Percentiles rank a stretch among this genome's conserved stretches.
Evolutionary conservation across 2,888 invertebrate genomes (phyloP).

Genomic region (Phalera bucephala): DNA sequence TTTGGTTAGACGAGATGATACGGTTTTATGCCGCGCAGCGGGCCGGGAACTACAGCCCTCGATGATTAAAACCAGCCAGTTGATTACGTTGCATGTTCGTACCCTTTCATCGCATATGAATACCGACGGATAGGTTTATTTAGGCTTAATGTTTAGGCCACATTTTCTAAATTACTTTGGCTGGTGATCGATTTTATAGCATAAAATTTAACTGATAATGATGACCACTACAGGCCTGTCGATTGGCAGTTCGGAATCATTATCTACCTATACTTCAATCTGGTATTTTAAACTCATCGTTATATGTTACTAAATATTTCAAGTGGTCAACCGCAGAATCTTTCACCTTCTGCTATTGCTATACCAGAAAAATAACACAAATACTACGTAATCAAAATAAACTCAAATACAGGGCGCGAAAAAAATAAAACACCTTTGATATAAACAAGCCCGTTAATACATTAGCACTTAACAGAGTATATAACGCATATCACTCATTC

Average conservation of each 20-base stretch:
- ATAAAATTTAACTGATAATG: no score
- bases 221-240: no score
- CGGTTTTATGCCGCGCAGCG: conserved; percentile 18
- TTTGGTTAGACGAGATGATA: conserved; percentile 11
- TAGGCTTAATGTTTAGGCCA: conserved; percentile 26
- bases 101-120: conserved; percentile 47
- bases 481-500: not conserved
- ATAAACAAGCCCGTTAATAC: not conserved
- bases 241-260: no score
- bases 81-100: conserved; percentile 67
- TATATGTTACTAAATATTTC: no score
- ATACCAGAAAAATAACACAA: no score
- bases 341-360: no score
- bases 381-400: not conserved
- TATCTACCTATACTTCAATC: no score
- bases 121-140: conserved; percentile 52
- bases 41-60: conserved; percentile 42
- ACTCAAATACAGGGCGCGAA: conserved; percentile 16
- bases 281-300: no score
- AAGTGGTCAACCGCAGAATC: no score
- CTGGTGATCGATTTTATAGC: conserved; percentile 1
- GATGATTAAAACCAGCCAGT: conserved; percentile 69
- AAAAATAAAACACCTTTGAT: conserved; percentile 15
- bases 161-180: conserved; percentile 18
- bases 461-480: not conserved